Percentiles rank a stretch among this genome's conserved stretches.
Conservation (phyloP, 2,888 invertebrate genomes). For the Melanophora roralis region DNA sequence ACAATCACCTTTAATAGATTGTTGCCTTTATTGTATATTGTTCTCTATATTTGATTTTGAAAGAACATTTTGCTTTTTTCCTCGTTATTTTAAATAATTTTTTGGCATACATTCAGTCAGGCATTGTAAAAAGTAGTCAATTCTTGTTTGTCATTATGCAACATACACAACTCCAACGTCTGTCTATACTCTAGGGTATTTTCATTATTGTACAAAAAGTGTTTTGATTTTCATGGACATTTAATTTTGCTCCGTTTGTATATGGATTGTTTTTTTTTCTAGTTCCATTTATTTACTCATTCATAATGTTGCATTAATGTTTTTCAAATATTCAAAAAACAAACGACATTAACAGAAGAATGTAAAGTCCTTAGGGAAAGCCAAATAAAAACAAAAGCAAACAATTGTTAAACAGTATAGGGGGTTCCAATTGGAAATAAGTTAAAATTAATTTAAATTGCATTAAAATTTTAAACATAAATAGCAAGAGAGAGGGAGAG, state of each 20-base stretch:
- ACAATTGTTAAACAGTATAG: background rate
- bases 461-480: slow-evolving; percentile 56
- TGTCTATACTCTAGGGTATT: slow-evolving; percentile 61
- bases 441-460: slow-evolving; percentile 58
- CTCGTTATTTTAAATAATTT: slow-evolving; percentile 11
- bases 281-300: slow-evolving; percentile 22
- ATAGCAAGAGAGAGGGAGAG: background rate
- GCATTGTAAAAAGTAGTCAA: too few species aligned
- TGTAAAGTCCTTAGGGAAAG: slow-evolving; percentile 46
- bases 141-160: slow-evolving; percentile 4
- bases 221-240: slow-evolving; percentile 63
- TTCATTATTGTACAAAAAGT: slow-evolving; percentile 60
- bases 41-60: too few species aligned
- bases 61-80: too few species aligned
- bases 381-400: slow-evolving; percentile 25
- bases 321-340: slow-evolving; percentile 25
- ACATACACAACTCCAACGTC: too few species aligned
- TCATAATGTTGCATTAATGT: slow-evolving; percentile 57
- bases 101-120: slow-evolving; percentile 9
- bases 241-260: slow-evolving; percentile 50
- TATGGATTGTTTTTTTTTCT: background rate
- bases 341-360: slow-evolving; percentile 5
- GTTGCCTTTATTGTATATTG: too few species aligned
- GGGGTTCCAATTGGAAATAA: slow-evolving; percentile 36
- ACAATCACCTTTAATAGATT: background rate